Base-by-base conservation (phyloP, 1,140 invertebrate species). In the Bradynema listronoti region DNA sequence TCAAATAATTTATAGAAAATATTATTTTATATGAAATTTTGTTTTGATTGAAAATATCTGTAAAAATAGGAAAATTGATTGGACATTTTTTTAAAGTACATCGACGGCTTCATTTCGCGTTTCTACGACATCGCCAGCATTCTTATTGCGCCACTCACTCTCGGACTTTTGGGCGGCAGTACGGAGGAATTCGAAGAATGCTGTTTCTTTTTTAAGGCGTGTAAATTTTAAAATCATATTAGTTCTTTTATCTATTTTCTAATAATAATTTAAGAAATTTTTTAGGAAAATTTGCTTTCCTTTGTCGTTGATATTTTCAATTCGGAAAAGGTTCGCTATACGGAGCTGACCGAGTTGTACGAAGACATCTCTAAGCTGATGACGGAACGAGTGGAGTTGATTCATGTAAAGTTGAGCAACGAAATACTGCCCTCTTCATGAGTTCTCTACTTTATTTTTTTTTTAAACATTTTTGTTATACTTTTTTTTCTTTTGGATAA, bases 121-220 rank as follows among this genome's bases (percentile, higher is more conserved):
- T 69, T 69, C 32, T 69, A 69, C 32, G 70, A 69, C 41, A 68
- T 69, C 34, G 71, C 67, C 25, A 58, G 58, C 46, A 66, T 73
- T 19, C 30, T 69, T 24, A 58, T 63, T 24, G 27, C 51, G 7
- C 27, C 56, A 3, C 27, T 69, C n/a, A 65, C 64, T 6, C 61
- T 73, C 47, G 67, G 70, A 19, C 22, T 73, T 6, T 22, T 69
- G 16, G 67, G 67, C 7, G 70, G 65, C 19, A 46, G 49, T 24
- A 34, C 42, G 19, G 55, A 69, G 27, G 63, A 54, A 43, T 73
- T 69, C 30, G 36, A 62, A 19, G 70, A 69, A 4, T 47, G 71
- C 0, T 69, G 67, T 25, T 22, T 57, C 7, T 58, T 65, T 24
- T 69, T 69, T 36, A 69, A 69, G 50, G 65, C 68, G 9, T n/a